These are phyloP conservation scores for Chrysaora quinquecirrha DNA, from an alignment of 30 jellyfish, hydroid and myxozoan species.

Conservation along the genomic window DNA sequence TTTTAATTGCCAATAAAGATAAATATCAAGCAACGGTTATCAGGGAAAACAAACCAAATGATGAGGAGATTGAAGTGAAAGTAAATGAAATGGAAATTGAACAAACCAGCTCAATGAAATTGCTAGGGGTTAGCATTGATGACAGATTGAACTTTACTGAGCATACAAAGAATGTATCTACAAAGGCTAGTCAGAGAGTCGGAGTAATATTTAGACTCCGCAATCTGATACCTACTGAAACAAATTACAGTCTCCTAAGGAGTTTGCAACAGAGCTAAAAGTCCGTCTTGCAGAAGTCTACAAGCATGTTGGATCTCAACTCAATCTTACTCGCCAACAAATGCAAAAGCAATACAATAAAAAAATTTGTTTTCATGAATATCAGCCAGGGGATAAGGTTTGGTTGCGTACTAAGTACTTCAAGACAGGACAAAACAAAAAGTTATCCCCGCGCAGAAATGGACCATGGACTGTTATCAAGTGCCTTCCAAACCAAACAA, in stretches of 20 bases:
- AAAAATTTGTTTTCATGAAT: conserved; percentile 49
- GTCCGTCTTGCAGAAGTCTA: conserved; percentile 11
- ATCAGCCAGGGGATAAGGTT: conserved; percentile 39
- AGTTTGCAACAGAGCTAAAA: not conserved
- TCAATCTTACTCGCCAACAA: conserved; percentile 26
- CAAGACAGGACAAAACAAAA: conserved; percentile 55
- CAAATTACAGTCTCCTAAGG: not conserved
- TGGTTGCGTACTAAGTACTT: conserved; percentile 51
- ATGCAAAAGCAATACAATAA: conserved; percentile 49
- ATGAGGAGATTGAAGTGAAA: conserved; percentile 11
- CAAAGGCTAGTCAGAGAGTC: conserved; percentile 46
- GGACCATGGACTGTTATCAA: conserved; percentile 6
- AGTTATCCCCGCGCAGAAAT: conserved; percentile 54
- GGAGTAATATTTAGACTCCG: conserved; percentile 46
- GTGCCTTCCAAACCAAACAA: not conserved
- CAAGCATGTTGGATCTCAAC: not conserved
- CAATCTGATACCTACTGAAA: not conserved
- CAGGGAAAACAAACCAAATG: conserved; percentile 29
- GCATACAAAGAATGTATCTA: conserved; percentile 45
- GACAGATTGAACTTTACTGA: conserved; percentile 32
- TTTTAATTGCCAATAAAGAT: conserved; percentile 48
- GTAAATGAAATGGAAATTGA: conserved; percentile 20
- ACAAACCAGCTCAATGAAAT: conserved; percentile 18
- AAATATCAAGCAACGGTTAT: conserved; percentile 43
- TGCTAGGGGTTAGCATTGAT: conserved; percentile 43